Evolutionary conservation across 2,113 vertebrate species (phyloP), one percentile per base, ranked within the genome.

Genomic region (Camelus dromedarius): DNA sequence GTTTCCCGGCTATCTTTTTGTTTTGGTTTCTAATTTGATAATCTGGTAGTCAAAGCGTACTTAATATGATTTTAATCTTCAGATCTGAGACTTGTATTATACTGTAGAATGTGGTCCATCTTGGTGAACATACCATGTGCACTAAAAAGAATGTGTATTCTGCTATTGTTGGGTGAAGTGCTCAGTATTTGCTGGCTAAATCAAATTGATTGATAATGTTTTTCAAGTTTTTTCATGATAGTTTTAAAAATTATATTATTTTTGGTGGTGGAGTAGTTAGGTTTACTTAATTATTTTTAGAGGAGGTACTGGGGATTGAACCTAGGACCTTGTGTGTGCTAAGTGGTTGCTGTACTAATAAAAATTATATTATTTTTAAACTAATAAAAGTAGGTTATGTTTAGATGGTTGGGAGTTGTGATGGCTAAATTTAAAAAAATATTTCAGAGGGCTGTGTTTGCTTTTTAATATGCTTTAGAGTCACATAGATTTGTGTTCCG

Each of bases 1-100:
- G 14, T 88, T 96, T 56, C 35, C 56, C 22, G 76, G 20, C 10
- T 48, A 84, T 10, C 22, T 76, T 96, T 77, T 77, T 76, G 11
- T 91, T 91, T 84, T 26, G n/a, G 22, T 81, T 93, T 96, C 72
- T 85, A 18, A 46, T 86, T 86, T 92, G 13, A 56, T 96, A 48
- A 5, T 85, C 3, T 64, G 83, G 26, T 70, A 6, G 12, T 80
- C 56, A 75, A 72, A 82, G 2, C 30, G 42, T 64, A 18, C 28
- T 84, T 66, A 58, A 54, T 76, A 67, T 86, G 42, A 75, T 58
- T 95, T 91, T 67, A 95, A 66, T 67, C 6, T 10, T 73, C 26
- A 88, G 56, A 69, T 84, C 50, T 85, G 70, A 93, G 75, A 50
- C 30, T 42, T 69, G 5, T 87, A 38, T 83, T 88, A 50, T 93